These are phyloP conservation scores for Calephelis perditalis DNA, from an alignment of 2,888 invertebrate genomes.

Conservation along the genomic window DNA sequence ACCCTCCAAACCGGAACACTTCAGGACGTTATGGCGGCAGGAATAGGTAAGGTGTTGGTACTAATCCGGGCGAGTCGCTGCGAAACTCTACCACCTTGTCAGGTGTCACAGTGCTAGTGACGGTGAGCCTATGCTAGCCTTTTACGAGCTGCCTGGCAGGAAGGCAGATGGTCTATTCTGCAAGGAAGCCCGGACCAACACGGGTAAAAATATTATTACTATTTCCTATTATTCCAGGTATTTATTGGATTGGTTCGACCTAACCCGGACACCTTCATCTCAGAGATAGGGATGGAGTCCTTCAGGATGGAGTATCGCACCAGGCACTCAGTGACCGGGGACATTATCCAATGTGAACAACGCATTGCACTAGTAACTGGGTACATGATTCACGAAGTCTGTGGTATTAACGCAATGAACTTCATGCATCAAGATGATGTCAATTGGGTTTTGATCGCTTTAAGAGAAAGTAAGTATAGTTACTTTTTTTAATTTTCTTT, in stretches of 20 bases:
- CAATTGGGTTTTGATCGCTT: slow-evolving; percentile 90
- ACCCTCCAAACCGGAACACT: no score
- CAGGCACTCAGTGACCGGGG: slow-evolving; percentile 90
- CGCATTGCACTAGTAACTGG: slow-evolving; percentile 93
- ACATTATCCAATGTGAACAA: slow-evolving; percentile 92
- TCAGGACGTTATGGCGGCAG: no score
- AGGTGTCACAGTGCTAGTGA: no score
- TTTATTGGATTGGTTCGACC: slow-evolving; percentile 85
- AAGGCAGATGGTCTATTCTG: no score
- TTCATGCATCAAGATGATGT: slow-evolving; percentile 94
- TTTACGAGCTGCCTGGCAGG: no score
- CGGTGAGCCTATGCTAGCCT: no score
- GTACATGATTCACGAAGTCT: slow-evolving; percentile 91
- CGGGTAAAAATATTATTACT: no score
- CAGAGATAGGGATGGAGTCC: slow-evolving; percentile 53
- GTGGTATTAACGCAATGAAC: slow-evolving; percentile 90
- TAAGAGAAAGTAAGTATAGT: slow-evolving; percentile 84
- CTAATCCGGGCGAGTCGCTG: no score
- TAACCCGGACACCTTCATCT: slow-evolving; percentile 75
- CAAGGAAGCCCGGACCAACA: no score
- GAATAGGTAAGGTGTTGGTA: no score
- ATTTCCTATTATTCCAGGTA: slow-evolving; percentile 41
- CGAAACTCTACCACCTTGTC: no score
- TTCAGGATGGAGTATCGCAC: slow-evolving; percentile 90
- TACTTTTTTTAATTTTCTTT: no score